Conservation (phyloP, 1,140 invertebrate genomes). For the Drosophila auraria region DNA sequence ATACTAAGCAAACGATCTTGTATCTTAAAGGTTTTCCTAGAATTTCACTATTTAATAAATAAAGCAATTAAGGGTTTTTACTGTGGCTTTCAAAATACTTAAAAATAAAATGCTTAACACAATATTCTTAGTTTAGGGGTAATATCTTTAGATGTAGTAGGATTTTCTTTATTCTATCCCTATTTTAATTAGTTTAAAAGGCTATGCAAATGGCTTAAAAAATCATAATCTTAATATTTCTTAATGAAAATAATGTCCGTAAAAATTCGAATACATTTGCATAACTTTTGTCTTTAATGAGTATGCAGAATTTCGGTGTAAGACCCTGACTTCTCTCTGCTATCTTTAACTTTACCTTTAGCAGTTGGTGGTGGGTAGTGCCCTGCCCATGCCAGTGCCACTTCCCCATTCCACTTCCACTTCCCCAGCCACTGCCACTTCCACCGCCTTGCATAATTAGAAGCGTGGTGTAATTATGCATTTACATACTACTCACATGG, state of each 20-base stretch:
- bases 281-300: neutral
- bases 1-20: too few species aligned
- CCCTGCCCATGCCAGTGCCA: neutral
- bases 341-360: slow-evolving; percentile 18
- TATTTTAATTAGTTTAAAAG: neutral
- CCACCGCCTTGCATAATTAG: slow-evolving; percentile 67
- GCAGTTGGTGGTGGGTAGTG: slow-evolving; percentile 6
- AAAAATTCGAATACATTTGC: too few species aligned
- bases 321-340: slow-evolving; percentile 11
- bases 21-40: too few species aligned
- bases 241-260: too few species aligned
- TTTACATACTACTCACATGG: slow-evolving; percentile 28
- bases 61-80: too few species aligned
- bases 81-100: too few species aligned
- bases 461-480: slow-evolving; percentile 70
- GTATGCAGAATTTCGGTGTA: neutral
- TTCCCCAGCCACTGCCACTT: slow-evolving; percentile 4
- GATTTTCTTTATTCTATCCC: too few species aligned
- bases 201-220: neutral
- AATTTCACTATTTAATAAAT: too few species aligned
- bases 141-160: too few species aligned
- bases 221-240: neutral
- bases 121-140: too few species aligned
- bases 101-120: too few species aligned
- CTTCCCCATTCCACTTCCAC: slow-evolving; percentile 4